Evolutionary conservation across 2,113 vertebrate species (phyloP).

Genomic region (Stercorarius parasiticus): DNA sequence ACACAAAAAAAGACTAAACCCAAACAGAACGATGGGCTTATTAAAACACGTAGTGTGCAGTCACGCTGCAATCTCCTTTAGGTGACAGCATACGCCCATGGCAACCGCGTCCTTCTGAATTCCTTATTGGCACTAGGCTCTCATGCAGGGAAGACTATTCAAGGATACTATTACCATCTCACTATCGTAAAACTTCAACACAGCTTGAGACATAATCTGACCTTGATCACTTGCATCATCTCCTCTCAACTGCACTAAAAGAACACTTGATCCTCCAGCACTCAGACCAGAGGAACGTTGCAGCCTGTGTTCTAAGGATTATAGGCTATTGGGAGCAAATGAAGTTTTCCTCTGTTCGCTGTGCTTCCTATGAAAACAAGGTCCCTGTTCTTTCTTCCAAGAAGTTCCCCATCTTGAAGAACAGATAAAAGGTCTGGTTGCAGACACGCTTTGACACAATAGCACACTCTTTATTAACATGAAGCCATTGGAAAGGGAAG

Average conservation of each 20-base stretch:
- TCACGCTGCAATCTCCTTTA: not conserved
- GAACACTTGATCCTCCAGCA: constrained; percentile 13
- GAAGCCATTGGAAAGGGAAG: not conserved
- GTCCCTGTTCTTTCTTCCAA: not conserved
- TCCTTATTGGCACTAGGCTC: not conserved
- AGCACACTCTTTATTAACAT: not conserved
- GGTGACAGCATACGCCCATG: not conserved
- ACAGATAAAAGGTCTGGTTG: not conserved
- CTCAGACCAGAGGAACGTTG: not conserved
- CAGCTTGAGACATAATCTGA: not conserved
- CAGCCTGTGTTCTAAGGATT: not conserved
- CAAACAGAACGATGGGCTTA: not conserved
- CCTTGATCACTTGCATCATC: not conserved
- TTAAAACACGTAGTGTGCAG: not conserved
- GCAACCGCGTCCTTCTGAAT: not conserved
- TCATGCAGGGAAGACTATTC: not conserved
- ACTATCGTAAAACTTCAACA: not conserved
- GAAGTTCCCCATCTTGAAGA: not conserved
- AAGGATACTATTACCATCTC: not conserved
- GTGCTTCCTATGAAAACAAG: not conserved
- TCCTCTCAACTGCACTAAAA: not conserved
- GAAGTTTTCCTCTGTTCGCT: not conserved
- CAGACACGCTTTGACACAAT: not conserved
- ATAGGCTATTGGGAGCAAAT: not conserved
- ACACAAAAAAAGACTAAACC: not conserved